Percentiles rank a stretch among this genome's conserved stretches.
phyloP scores from a whole-genome alignment of 2,113 vertebrate species.

The Anolis carolinensis region DNA sequence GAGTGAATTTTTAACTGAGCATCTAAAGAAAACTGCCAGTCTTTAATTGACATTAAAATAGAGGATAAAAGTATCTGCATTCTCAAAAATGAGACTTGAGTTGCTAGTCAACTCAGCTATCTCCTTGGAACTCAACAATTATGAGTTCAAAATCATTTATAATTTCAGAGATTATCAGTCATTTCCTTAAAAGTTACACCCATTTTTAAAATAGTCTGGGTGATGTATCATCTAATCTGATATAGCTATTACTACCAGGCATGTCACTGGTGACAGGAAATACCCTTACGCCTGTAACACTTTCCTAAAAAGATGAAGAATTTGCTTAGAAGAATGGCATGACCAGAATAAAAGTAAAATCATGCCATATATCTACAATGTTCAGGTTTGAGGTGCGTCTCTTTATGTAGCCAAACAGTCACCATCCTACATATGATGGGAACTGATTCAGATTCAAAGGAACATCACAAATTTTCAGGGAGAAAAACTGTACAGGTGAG shows the following conservation, averaged over 20 bases:
- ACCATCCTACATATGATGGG: neutral
- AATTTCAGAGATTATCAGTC: neutral
- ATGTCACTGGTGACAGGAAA: neutral
- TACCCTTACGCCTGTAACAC: neutral
- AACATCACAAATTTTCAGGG: neutral
- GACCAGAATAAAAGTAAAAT: neutral
- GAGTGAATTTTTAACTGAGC: neutral
- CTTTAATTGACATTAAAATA: neutral
- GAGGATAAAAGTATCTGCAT: neutral
- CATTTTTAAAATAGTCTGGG: neutral
- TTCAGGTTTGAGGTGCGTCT: neutral
- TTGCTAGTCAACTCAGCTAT: neutral
- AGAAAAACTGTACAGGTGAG: neutral
- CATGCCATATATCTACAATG: neutral
- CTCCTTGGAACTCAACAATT: neutral
- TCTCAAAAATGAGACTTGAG: neutral
- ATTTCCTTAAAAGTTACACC: conserved; percentile 3
- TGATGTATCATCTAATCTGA: neutral
- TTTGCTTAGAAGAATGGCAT: neutral
- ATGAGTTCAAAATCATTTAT: neutral
- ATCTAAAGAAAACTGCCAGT: neutral
- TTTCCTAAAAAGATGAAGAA: neutral
- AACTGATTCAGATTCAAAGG: neutral
- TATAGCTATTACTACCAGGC: too few species aligned
- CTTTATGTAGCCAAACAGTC: neutral